Percentiles rank a stretch among this genome's conserved stretches.
Evolutionary conservation across 2,797 vertebrate genomes (phyloP).

Genomic region (Syncerus caffer): DNA sequence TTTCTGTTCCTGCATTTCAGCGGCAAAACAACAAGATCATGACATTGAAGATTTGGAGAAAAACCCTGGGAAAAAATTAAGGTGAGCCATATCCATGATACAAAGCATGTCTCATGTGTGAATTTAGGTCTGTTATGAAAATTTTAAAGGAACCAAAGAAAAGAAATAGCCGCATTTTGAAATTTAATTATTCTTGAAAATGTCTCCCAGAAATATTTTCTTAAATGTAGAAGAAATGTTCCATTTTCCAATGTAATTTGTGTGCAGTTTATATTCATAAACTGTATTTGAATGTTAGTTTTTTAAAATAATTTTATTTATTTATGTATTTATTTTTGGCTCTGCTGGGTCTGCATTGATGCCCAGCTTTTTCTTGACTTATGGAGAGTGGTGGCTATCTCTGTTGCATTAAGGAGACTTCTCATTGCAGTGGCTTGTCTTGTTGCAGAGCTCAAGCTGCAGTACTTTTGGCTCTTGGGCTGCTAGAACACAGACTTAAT

Average conservation of each 20-base stretch:
- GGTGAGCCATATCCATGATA: background rate
- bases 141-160: background rate
- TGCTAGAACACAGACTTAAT: too few species aligned
- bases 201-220: background rate
- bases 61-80: background rate
- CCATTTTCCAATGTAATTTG: background rate
- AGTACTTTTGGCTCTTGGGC: too few species aligned
- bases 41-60: background rate
- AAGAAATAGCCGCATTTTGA: background rate
- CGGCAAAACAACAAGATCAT: background rate
- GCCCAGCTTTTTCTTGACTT: too few species aligned
- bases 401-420: too few species aligned
- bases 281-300: background rate
- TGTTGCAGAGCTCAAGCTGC: too few species aligned
- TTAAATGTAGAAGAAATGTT: background rate
- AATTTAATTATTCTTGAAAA: background rate
- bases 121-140: background rate
- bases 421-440: too few species aligned
- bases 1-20: constrained; percentile 3
- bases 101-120: background rate
- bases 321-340: too few species aligned
- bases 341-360: too few species aligned
- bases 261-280: background rate
- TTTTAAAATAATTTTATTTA: too few species aligned
- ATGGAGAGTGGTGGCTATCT: too few species aligned